Evolutionary conservation across 1,140 invertebrate species (phyloP), one percentile per base, ranked within the genome.

Genomic region (Neuroterus valhalla): DNA sequence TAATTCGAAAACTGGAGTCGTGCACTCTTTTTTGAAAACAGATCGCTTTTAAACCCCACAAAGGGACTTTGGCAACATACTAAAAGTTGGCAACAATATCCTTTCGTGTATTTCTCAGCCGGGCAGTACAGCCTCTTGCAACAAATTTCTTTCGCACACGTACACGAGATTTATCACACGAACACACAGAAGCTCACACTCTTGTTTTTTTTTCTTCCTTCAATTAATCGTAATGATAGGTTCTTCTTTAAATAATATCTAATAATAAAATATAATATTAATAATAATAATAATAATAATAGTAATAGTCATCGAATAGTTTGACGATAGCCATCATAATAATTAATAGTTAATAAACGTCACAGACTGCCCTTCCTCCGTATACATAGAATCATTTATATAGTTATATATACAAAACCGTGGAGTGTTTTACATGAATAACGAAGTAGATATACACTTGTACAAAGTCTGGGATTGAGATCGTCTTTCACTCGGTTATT

Each of bases 31-130:
- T 72, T 15, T 38, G n/a, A n/a, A 55, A 68, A 62, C 71, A 77
- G 78, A 78, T 80, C 78, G 82, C 79, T 72, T 73, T 78, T 78
- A 79, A 68, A 80, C 79, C 77, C 81, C 80, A 78, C 70, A 75
- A 82, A 79, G 76, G 81, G 82, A 86, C 84, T 87, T 87, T 87
- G 86, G 86, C 84, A 87, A 87, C 84, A 84, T 79, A 85, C 81
- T 81, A 81, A 84, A 84, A 75, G 81, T 85, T 87, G 85, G 85
- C 85, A 86, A 84, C 82, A 83, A 83, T 77, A 83, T 80, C 62
- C 76, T 81, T 78, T 80, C 78, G 50, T 77, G 42, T 76, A 62
- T 62, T 14, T 62, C n/a, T 71, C 72, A 84, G 82, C 81, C 79
- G 80, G 81, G 78, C 76, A 83, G 82, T 80, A 83, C 84, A 85